A percentile compares a stretch with the other conserved stretches of the same genome.
phyloP scores from a whole-genome alignment of 2,797 vertebrate genomes.

The Cyprinodon diabolis region DNA sequence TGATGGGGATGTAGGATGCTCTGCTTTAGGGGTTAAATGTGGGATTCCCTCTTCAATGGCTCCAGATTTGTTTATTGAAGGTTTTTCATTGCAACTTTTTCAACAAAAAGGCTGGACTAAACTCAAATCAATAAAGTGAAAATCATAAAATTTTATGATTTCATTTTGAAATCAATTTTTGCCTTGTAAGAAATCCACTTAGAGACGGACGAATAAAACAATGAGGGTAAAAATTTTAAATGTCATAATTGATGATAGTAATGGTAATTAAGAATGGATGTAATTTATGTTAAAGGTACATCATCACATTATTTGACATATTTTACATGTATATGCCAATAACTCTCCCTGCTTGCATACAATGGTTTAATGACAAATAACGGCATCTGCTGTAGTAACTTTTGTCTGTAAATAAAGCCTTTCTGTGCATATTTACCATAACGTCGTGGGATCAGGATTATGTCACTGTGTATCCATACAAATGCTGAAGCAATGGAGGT shows the following conservation, averaged over 20 bases:
- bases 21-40: background rate
- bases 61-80: background rate
- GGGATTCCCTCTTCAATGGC: background rate
- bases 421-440: no score
- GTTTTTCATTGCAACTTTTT: background rate
- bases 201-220: background rate
- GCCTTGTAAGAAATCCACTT: background rate
- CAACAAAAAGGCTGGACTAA: background rate
- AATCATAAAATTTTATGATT: background rate
- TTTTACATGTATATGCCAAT: no score
- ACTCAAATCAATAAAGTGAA: background rate
- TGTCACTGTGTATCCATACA: no score
- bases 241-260: background rate
- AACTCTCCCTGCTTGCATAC: no score
- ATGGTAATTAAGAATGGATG: background rate
- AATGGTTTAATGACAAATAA: no score
- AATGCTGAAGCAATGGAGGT: no score
- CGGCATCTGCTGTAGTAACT: no score
- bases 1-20: slow-evolving; percentile 11
- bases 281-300: no score
- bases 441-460: no score
- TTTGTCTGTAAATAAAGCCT: no score
- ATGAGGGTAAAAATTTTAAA: background rate
- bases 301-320: no score
- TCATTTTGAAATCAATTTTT: background rate